A percentile compares a stretch with the other conserved stretches of the same genome.
Conservation (phyloP, 1,140 invertebrate species). For the Drosophila neocordata region DNA sequence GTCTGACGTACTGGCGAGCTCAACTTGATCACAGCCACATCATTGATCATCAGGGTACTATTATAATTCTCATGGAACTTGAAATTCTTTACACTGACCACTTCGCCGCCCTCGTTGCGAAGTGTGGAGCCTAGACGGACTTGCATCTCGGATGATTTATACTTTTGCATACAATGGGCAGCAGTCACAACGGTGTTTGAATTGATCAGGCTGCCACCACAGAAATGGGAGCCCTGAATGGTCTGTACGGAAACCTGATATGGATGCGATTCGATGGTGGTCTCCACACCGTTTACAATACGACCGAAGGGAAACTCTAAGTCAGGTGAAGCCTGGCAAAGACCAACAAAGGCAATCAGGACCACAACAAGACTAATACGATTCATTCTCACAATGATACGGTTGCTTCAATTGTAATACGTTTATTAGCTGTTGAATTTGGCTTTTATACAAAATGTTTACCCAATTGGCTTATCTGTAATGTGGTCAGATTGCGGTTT, state of each 20-base stretch:
- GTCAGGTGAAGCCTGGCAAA: conserved; percentile 38
- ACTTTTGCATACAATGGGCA: conserved; percentile 84
- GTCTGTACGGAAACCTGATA: conserved; percentile 69
- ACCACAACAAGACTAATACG: conserved; percentile 30
- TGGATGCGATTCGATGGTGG: conserved; percentile 53
- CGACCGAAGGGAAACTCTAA: conserved; percentile 61
- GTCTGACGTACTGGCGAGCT: conserved; percentile 52
- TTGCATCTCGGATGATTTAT: conserved; percentile 37
- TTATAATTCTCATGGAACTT: conserved; percentile 69
- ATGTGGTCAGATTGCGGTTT: neutral
- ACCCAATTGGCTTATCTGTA: neutral
- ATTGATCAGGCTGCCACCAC: conserved; percentile 85
- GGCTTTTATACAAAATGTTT: neutral
- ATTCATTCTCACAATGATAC: conserved; percentile 46
- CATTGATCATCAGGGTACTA: conserved; percentile 75
- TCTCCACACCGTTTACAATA: conserved; percentile 58
- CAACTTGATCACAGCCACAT: conserved; percentile 84
- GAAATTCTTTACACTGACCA: conserved; percentile 50
- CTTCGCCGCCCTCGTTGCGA: conserved; percentile 54
- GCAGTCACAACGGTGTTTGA: conserved; percentile 84
- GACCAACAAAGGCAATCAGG: conserved; percentile 44
- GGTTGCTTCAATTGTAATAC: neutral
- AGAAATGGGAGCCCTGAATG: conserved; percentile 76
- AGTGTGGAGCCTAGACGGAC: conserved; percentile 64
- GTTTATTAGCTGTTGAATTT: neutral